A percentile compares a stretch with the other conserved stretches of the same genome.
Conservation (phyloP, 1,140 invertebrate genomes). For the Arion vulgaris region DNA sequence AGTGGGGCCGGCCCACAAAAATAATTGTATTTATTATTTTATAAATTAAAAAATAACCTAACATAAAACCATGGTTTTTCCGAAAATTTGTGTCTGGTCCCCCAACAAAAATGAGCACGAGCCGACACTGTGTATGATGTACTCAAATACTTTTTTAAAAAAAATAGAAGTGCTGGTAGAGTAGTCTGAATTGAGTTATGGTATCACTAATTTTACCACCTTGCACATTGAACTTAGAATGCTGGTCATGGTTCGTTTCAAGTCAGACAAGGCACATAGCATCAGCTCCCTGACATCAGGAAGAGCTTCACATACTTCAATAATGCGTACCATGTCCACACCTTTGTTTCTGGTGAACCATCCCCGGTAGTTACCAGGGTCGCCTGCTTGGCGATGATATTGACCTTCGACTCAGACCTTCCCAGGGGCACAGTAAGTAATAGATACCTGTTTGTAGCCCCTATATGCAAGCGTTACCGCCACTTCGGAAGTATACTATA, state of each 20-base stretch:
- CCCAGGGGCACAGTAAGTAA: slow-evolving; percentile 40
- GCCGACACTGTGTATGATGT: too few species aligned
- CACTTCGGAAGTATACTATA: slow-evolving; percentile 20
- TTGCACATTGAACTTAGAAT: slow-evolving; percentile 43
- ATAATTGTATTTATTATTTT: too few species aligned
- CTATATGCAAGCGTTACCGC: slow-evolving; percentile 43
- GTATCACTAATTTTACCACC: slow-evolving; percentile 23
- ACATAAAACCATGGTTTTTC: too few species aligned
- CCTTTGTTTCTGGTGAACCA: slow-evolving; percentile 39
- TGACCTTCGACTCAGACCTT: slow-evolving; percentile 48
- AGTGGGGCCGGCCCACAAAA: too few species aligned
- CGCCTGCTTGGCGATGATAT: slow-evolving; percentile 43
- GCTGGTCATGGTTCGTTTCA: slow-evolving; percentile 46
- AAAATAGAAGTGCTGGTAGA: slow-evolving; percentile 44
- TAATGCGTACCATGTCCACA: slow-evolving; percentile 10
- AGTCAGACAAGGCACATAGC: slow-evolving; percentile 26
- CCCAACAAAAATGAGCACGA: too few species aligned
- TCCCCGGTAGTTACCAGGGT: slow-evolving; percentile 40
- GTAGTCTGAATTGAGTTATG: slow-evolving; percentile 52
- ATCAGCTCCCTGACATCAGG: slow-evolving; percentile 26
- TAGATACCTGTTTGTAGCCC: slow-evolving; percentile 42
- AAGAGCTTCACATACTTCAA: background rate
- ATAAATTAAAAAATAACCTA: too few species aligned
- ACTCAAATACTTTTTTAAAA: too few species aligned
- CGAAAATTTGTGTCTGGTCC: too few species aligned